These are phyloP conservation scores for Synergus umbraculus DNA, from an alignment of 2,888 invertebrate species.

Conservation along the genomic window DNA sequence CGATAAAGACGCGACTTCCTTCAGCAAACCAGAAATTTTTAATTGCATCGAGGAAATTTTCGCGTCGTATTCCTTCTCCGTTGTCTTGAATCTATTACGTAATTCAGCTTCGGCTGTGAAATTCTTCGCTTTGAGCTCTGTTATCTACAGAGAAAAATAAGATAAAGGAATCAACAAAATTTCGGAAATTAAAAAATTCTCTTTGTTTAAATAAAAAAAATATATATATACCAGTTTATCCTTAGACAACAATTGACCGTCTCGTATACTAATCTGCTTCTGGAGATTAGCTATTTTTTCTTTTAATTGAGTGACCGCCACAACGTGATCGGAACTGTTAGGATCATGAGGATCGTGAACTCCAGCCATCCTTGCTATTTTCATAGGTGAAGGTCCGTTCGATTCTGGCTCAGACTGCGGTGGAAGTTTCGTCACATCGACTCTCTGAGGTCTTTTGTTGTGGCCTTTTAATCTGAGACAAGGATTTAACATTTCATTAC, in stretches of 20 bases:
- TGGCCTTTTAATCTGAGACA: slow-evolving; percentile 81
- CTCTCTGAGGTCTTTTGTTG: slow-evolving; percentile 85
- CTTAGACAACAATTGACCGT: slow-evolving; percentile 90
- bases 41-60: slow-evolving; percentile 88
- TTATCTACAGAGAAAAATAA: slow-evolving; percentile 15
- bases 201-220: slow-evolving; percentile 15
- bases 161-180: neutral
- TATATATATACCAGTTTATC: slow-evolving; percentile 87
- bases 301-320: slow-evolving; percentile 95
- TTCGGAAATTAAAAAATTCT: neutral
- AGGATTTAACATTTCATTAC: neutral
- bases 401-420: slow-evolving; percentile 77
- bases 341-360: slow-evolving; percentile 82
- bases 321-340: slow-evolving; percentile 94
- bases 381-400: slow-evolving; percentile 78
- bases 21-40: slow-evolving; percentile 88
- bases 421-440: slow-evolving; percentile 82
- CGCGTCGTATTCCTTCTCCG: slow-evolving; percentile 88
- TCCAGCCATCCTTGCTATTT: slow-evolving; percentile 77
- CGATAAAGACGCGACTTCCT: slow-evolving; percentile 91
- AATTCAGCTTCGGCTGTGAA: slow-evolving; percentile 93
- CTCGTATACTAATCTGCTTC: slow-evolving; percentile 91
- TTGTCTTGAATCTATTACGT: slow-evolving; percentile 89
- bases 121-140: slow-evolving; percentile 93
- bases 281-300: slow-evolving; percentile 95